phyloP scores from a whole-genome alignment of 2,113 vertebrate species.

The Eudyptes chrysolophus region DNA sequence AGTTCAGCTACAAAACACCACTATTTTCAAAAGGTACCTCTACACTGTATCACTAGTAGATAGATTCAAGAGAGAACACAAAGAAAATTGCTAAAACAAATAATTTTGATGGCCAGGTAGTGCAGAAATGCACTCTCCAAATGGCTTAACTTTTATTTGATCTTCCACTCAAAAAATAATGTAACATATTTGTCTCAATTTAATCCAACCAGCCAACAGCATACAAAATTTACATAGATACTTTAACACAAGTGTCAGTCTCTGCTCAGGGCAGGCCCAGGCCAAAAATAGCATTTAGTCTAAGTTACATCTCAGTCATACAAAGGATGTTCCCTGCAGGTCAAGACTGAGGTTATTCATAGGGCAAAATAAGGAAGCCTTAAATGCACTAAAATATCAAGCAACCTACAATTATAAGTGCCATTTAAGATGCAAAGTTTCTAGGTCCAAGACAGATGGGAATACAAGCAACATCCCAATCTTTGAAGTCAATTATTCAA shows the following conservation, averaged over 20 bases:
- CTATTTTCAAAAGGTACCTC: neutral
- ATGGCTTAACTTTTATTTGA: neutral
- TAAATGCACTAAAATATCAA: neutral
- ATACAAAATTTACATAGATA: neutral
- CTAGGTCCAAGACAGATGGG: neutral
- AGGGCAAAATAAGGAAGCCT: slow-evolving; percentile 37
- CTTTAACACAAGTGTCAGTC: neutral
- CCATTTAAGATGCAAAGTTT: neutral
- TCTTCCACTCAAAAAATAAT: neutral
- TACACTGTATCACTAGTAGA: neutral
- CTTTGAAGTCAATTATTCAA: neutral
- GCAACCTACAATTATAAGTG: neutral
- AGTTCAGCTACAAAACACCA: neutral
- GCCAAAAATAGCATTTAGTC: neutral
- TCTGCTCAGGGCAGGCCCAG: neutral
- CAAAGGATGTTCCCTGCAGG: slow-evolving; percentile 34
- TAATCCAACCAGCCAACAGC: neutral
- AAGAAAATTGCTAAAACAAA: neutral
- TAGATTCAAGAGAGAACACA: neutral
- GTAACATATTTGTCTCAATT: neutral
- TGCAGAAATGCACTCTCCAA: neutral
- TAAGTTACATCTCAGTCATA: slow-evolving; percentile 33
- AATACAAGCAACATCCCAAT: neutral
- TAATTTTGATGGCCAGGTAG: neutral
- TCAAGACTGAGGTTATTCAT: slow-evolving; percentile 27